These are phyloP conservation scores for Vulpes lagopus DNA, from an alignment of 2,113 vertebrate species.

Conservation along the genomic window DNA sequence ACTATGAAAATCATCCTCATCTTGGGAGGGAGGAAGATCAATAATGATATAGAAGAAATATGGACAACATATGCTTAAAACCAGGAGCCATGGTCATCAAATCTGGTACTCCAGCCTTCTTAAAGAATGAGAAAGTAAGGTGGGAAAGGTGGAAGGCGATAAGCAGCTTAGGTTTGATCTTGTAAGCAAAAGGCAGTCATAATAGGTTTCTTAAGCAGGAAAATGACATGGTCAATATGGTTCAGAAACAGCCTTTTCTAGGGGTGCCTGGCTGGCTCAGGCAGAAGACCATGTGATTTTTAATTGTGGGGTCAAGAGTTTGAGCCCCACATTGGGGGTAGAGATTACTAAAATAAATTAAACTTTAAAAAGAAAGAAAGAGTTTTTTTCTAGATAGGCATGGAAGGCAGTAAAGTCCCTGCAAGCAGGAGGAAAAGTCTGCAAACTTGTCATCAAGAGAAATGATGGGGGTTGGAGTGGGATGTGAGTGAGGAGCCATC, in stretches of 20 bases:
- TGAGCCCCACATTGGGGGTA: neutral
- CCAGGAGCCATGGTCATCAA: neutral
- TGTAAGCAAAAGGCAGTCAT: neutral
- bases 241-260: constrained; percentile 23
- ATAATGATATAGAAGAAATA: constrained; percentile 37
- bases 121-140: neutral
- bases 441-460: neutral
- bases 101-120: neutral
- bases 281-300: neutral
- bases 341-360: neutral
- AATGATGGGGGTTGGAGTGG: neutral
- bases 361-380: neutral
- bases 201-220: neutral
- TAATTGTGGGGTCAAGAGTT: neutral
- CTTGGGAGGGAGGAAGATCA: constrained; percentile 26
- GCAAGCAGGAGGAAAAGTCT: neutral
- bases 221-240: neutral
- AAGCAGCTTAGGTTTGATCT: neutral
- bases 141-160: neutral
- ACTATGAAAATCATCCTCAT: constrained; percentile 16
- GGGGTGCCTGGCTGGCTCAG: neutral
- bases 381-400: neutral
- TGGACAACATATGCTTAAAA: neutral
- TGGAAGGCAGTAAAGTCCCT: neutral
- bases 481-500: neutral